These are phyloP conservation scores for Spinus olivaceus DNA, from an alignment of 2,797 vertebrate species.

Conservation along the genomic window DNA sequence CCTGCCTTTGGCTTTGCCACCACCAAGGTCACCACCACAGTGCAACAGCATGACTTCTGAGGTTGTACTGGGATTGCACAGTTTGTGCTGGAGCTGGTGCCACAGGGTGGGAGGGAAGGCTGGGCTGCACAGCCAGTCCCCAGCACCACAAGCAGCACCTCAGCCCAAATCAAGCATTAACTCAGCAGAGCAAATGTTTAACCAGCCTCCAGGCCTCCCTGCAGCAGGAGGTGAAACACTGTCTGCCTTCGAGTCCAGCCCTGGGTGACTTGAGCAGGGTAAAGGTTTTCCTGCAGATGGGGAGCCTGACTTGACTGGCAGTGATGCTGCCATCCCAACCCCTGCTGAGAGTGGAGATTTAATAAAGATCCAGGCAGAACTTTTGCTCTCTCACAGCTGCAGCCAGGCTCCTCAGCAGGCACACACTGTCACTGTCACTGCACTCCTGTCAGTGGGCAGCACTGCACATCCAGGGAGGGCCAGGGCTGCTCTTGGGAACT, in stretches of 20 bases:
- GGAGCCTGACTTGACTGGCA: not conserved
- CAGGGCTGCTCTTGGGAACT: not conserved
- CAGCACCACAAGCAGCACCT: not conserved
- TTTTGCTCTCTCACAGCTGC: not conserved
- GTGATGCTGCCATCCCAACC: not conserved
- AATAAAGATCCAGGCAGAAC: not conserved
- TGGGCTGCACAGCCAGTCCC: not conserved
- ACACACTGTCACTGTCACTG: not conserved
- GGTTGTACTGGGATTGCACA: fast-evolving
- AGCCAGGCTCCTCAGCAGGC: fast-evolving
- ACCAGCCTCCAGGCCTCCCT: not conserved
- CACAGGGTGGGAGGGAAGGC: not conserved
- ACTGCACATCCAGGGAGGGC: not conserved
- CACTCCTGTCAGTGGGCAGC: fast-evolving
- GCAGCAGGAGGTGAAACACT: not conserved
- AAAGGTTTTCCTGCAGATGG: not conserved
- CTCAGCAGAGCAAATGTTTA: not conserved
- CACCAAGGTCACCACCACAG: not conserved
- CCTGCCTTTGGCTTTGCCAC: not conserved
- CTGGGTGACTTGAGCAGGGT: not conserved
- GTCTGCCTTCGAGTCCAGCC: not conserved
- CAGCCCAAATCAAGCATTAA: not conserved
- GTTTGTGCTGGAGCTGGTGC: not conserved
- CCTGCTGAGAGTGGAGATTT: not conserved
- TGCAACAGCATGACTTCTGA: not conserved